Base-by-base conservation (phyloP, 1,140 invertebrate species). In the Apis laboriosa region DNA sequence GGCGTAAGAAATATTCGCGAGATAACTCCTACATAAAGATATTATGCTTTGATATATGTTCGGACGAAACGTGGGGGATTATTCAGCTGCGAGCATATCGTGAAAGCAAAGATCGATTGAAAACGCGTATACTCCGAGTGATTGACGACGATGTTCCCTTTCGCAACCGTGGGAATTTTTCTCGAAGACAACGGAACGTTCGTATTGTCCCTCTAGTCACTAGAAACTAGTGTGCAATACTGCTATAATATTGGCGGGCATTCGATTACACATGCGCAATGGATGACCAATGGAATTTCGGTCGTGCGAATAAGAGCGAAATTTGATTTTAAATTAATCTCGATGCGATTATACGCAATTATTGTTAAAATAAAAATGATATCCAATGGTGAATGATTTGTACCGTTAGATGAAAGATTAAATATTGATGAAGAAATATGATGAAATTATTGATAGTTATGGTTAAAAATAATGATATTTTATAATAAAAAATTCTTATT, bases 21-120 rank as follows among this genome's bases (percentile, higher is more conserved):
- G 86, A 88, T 79, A 72, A 79, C 78, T 82, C 66, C 71, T 85
- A 82, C 85, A 85, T n/a, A 83, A 66, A 81, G 83, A 88, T 85
- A 76, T 79, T 79, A 68, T 68, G 56, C 75, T 60, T 84, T 72
- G 86, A 79, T 88, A 78, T 85, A 82, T 55, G 61, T 56, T 60
- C 55, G 64, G 70, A 53, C n/a, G 51, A 51, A 43, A 43, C 34
- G 72, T 67, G 21, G 28, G 17, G 85, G 63, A 86, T 84, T 87
- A 78, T 61, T 84, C 82, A 51, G 19, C 17, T 58, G 2, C 53
- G 61, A 24, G 19, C 58, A 51, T 24, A 56, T 24, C 60, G 15
- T 51, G 79, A 63, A 77, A 55, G 21, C 77, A 77, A 66, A 67
- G 70, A 77, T 86, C 81, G 67, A 86, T 86, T 63, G 61, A 76